These are phyloP conservation scores for Scolopax bukidnonensis DNA, from an alignment of 2,797 vertebrate genomes.

Conservation along the genomic window DNA sequence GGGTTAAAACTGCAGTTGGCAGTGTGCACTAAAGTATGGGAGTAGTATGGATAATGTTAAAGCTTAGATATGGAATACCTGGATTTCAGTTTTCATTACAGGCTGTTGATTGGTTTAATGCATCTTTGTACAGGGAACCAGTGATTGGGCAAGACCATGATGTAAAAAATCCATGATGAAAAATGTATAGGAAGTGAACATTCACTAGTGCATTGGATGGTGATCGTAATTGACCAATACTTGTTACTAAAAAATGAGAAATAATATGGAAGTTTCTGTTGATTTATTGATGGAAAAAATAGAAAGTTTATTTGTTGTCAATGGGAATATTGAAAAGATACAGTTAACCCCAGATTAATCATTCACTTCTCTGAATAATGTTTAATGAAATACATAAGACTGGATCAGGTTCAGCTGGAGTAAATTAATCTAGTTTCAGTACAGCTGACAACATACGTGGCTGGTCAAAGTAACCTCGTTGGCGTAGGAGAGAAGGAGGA, in stretches of 20 bases:
- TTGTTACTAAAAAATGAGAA: constrained; percentile 4
- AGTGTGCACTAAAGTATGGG: background rate
- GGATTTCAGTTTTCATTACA: constrained; percentile 48
- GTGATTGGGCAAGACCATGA: constrained; percentile 1
- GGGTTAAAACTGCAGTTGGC: constrained; percentile 17
- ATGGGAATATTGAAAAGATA: constrained; percentile 41
- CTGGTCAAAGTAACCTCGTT: background rate
- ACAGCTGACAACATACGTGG: background rate
- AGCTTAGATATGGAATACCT: background rate
- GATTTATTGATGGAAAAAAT: constrained; percentile 31
- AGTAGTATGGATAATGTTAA: background rate
- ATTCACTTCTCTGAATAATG: background rate
- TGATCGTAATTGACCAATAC: constrained; percentile 10
- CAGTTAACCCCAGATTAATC: background rate
- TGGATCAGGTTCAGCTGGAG: background rate
- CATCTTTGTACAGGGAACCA: background rate
- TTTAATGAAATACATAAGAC: background rate
- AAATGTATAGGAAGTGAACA: constrained; percentile 26
- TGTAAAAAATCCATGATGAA: constrained; percentile 15
- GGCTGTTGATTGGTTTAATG: constrained; percentile 21
- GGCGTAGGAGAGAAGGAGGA: background rate
- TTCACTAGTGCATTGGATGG: background rate
- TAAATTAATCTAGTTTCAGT: background rate
- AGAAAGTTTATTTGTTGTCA: constrained; percentile 4
- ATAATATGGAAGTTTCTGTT: constrained; percentile 22